Base-by-base conservation (phyloP, 2,113 vertebrate genomes). In the Oreochromis aureus region DNA sequence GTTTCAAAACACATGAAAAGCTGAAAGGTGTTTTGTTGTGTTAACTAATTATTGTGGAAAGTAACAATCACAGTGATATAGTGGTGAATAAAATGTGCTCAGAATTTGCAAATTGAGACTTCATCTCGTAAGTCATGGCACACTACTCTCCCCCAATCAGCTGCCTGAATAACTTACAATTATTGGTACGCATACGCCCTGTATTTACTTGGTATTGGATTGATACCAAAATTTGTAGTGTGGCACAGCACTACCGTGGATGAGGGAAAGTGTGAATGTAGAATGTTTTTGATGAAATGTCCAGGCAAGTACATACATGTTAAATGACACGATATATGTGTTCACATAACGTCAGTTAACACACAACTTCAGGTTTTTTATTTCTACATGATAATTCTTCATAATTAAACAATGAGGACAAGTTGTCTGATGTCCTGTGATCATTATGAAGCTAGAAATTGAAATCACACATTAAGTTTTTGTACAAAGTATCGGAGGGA, bases 231-330 rank as follows among this genome's bases (percentile, higher is more conserved):
- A 2, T 59, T 3, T 59, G 56, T 16, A 0, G 56, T 9, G 56
- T 16, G 24, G 56, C 7, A 7, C 56, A 0, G 58, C 5, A 0
- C 30, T 61, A 11, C 16, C 1, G 16, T 63, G 59, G 15, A 32
- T 32, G 58, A 32, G 0, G 15, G 8, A 1, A 61, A 10, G 15
- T 61, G 58, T 59, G 24, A 32, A 0, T 2, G 56, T 1, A 16
- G 27, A 0, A 18, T 59, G 27, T 32, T 59, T 32, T 61, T 10
- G 27, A 32, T 61, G 15, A 32, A 61, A 0, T 61, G 8, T 32
- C 8, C 58, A 61, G 58, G 15, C 15, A 61, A 61, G 1, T 18
- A 2, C 15, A 61, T 0, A 61, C 58, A 32, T 32, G 58, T 32
- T 32, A 32, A 61, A 32, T 61, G 58, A 61, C 58, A 18, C 27